A percentile compares a stretch with the other conserved stretches of the same genome.
phyloP scores from a whole-genome alignment of 2,888 invertebrate genomes.

The Ecdyonurus torrentis region DNA sequence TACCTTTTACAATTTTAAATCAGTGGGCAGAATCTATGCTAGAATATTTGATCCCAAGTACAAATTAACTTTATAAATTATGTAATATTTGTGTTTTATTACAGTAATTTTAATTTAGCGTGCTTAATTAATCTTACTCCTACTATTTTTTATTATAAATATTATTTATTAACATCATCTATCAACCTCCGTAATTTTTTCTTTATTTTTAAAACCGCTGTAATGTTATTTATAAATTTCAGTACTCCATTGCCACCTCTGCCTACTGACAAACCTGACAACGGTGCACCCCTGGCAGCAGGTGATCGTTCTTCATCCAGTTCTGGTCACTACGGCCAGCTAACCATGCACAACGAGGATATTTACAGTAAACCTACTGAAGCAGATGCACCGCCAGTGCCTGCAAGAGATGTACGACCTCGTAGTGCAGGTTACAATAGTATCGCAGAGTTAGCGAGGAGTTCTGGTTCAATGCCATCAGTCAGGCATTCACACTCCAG shows the following conservation, averaged over 20 bases:
- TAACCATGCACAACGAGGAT: conserved; percentile 36
- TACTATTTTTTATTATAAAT: too few relatives aligned
- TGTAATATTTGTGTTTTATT: too few relatives aligned
- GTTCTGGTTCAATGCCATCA: neutral
- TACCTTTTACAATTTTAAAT: too few relatives aligned
- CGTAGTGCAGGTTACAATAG: neutral
- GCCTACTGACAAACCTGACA: conserved; percentile 39
- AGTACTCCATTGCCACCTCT: conserved; percentile 70
- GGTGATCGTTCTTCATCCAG: conserved; percentile 22
- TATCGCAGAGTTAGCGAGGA: neutral
- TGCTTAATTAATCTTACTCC: too few relatives aligned
- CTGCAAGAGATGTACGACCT: neutral
- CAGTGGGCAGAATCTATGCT: too few relatives aligned
- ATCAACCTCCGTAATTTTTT: neutral
- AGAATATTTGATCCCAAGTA: too few relatives aligned
- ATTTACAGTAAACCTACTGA: conserved; percentile 59
- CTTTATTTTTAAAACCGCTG: too few relatives aligned
- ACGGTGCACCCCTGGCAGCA: conserved; percentile 17
- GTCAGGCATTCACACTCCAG: neutral
- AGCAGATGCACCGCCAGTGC: conserved; percentile 10
- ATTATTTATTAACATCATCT: neutral
- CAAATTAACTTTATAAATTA: too few relatives aligned
- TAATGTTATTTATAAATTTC: conserved; percentile 15
- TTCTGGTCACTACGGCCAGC: conserved; percentile 34
- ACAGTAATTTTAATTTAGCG: too few relatives aligned